phyloP scores from a whole-genome alignment of 2,888 invertebrate genomes.

The Chymomyza fuscimana region DNA sequence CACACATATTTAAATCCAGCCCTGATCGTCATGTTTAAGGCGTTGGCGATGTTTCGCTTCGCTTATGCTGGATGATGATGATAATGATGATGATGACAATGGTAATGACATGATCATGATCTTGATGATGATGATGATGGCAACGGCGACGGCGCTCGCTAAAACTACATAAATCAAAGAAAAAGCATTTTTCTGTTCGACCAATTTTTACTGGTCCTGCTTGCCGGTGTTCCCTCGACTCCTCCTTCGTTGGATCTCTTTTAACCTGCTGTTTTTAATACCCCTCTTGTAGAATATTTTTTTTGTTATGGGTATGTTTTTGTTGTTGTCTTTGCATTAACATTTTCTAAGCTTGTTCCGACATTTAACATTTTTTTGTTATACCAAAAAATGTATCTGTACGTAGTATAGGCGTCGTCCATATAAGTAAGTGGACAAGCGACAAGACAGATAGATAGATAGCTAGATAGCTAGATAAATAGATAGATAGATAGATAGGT shows the following conservation, averaged over 20 bases:
- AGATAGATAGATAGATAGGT: slow-evolving; percentile 15
- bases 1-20: too few species aligned
- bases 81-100: too few species aligned
- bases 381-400: slow-evolving; percentile 23
- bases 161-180: slow-evolving; percentile 68
- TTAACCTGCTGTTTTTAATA: neutral
- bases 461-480: slow-evolving; percentile 18
- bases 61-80: neutral
- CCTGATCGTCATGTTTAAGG: neutral
- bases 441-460: slow-evolving; percentile 3
- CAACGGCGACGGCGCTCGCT: slow-evolving; percentile 35
- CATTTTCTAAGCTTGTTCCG: slow-evolving; percentile 72
- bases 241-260: too few species aligned
- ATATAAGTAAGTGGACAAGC: slow-evolving; percentile 7
- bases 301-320: slow-evolving; percentile 19
- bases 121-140: neutral
- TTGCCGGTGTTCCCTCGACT: slow-evolving; percentile 25
- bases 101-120: too few species aligned
- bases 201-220: slow-evolving; percentile 21
- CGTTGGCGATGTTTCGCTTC: neutral
- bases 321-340: slow-evolving; percentile 50
- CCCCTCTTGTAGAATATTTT: neutral
- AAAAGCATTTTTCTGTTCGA: slow-evolving; percentile 60
- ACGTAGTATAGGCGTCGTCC: neutral
- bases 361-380: slow-evolving; percentile 67